A percentile compares a stretch with the other conserved stretches of the same genome.
Conservation (phyloP, 2,113 vertebrate species). For the Erinaceus europaeus region DNA sequence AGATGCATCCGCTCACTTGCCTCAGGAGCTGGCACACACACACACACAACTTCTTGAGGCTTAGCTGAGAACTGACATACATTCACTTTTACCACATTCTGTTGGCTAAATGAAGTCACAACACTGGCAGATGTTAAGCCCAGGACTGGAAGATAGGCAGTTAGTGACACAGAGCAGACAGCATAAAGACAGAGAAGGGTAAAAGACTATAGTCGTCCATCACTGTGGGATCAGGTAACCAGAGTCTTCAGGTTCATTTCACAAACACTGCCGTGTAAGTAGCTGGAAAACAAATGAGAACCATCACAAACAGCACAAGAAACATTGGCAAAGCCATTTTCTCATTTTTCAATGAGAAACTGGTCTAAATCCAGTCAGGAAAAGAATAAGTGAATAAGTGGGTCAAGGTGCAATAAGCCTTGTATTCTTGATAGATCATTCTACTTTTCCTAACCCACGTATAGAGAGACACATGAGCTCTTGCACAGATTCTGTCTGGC, state of each 20-base stretch:
- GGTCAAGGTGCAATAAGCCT: neutral
- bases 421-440: neutral
- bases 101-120: neutral
- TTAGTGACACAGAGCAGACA: neutral
- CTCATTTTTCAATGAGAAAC: neutral
- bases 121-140: neutral
- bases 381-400: neutral
- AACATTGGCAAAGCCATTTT: neutral
- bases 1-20: too few species aligned
- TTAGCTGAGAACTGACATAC: neutral
- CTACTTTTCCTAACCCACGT: neutral
- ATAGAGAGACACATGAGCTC: neutral
- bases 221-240: neutral
- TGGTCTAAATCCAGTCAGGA: neutral
- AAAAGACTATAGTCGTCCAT: neutral
- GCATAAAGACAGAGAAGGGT: neutral
- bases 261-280: neutral
- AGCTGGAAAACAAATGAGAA: neutral
- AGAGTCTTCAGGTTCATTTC: neutral
- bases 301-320: neutral
- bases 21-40: too few species aligned
- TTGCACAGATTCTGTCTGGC: neutral
- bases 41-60: too few species aligned
- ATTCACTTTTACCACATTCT: neutral
- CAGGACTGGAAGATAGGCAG: neutral